phyloP scores from a whole-genome alignment of 1,140 invertebrate genomes.

The Ceratina australensis region DNA sequence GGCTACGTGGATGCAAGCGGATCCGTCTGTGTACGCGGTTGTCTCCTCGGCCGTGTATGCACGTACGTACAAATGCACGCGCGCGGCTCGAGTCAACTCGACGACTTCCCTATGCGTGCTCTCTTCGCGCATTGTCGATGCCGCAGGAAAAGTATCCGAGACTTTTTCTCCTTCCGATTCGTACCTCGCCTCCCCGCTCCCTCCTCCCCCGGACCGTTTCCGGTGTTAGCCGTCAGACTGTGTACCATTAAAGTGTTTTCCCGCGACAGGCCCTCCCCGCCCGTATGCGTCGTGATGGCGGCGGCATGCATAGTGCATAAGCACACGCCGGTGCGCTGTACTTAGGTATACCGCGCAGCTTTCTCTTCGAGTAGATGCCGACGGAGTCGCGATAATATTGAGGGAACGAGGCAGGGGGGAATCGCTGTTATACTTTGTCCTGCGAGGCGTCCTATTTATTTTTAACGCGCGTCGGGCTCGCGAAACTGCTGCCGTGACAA shows the following conservation, averaged over 20 bases:
- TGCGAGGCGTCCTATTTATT: too few species aligned
- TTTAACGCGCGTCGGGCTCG: too few species aligned
- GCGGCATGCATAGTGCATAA: conserved; percentile 42
- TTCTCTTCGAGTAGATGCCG: conserved; percentile 15
- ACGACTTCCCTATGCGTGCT: conserved; percentile 38
- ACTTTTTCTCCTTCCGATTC: conserved; percentile 47
- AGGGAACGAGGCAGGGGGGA: background rate
- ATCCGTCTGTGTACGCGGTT: conserved; percentile 9
- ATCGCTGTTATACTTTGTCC: background rate
- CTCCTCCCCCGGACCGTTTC: conserved; percentile 26
- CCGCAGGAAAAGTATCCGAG: conserved; percentile 35
- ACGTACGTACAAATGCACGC: background rate
- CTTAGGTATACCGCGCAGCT: conserved; percentile 5
- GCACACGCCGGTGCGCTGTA: conserved; percentile 8
- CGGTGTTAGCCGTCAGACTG: conserved; percentile 30
- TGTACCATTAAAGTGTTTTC: conserved; percentile 55
- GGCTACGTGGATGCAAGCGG: conserved; percentile 13
- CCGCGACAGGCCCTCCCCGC: conserved; percentile 12
- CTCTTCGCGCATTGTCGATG: conserved; percentile 48
- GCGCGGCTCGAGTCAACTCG: conserved; percentile 8
- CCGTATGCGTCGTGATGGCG: conserved; percentile 36
- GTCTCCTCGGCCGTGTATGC: conserved; percentile 14
- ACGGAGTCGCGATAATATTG: background rate
- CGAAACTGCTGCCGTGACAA: too few species aligned
- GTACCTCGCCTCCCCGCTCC: too few species aligned